Base-by-base conservation (phyloP, 2,888 invertebrate species). In the Eupithecia subfuscata region DNA sequence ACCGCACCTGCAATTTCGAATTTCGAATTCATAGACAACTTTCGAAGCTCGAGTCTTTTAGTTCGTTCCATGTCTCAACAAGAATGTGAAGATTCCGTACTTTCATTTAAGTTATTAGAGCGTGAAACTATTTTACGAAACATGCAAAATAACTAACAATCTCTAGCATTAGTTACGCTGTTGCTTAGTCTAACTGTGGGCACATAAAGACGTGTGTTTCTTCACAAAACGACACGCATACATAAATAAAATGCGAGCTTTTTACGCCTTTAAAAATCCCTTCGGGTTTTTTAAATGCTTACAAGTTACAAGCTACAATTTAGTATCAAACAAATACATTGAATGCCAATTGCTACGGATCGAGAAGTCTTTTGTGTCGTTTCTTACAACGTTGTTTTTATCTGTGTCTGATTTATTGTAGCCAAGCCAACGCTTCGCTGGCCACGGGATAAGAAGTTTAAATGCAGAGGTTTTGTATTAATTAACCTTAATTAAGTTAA, bases 61-160 rank as follows among this genome's bases (percentile, higher is more conserved):
- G 75, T 70, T 43, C 68, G 75, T 70, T 52, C 70, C 40, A 73
- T 73, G 75, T 77, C 64, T 75, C 60, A 75, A 72, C 77, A 77
- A 77, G 77, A 77, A 84, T 77, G 81, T 81, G 82, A 74, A 91
- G 91, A 91, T 90, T 89, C 88, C 87, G 88, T 89, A 93, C 94
- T 94, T 93, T 93, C 93, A 91, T 92, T 92, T 87, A 92, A 91
- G 70, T 90, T 94, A 94, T 91, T 90, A 89, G 94, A 95, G 92
- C 95, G 93, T 95, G 92, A 92, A 95, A 91, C 90, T 86, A 90
- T 93, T 94, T 87, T 92, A 93, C 94, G 94, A 94, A 94, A 95
- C 93, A 94, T 94, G 94, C 93, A 94, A 94, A 95, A 94, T 93
- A 93, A 93, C 89, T 91, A 89, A 95, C 94, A 92, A 94, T 94